These are phyloP conservation scores for Gila orcuttii DNA, from an alignment of 2,113 vertebrate genomes.

Conservation along the genomic window DNA sequence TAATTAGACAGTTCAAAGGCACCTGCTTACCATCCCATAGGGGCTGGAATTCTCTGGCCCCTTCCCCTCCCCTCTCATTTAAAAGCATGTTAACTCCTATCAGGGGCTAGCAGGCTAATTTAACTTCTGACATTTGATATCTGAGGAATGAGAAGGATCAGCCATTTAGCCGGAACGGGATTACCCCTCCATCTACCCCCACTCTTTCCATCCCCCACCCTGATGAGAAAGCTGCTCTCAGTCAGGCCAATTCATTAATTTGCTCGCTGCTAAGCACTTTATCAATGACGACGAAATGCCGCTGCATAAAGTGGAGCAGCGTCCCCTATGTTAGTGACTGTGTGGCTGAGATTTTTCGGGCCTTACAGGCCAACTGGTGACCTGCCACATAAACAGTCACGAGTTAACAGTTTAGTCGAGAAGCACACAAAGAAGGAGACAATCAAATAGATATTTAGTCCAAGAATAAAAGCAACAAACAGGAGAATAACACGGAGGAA, in stretches of 20 bases:
- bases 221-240: conserved; percentile 64
- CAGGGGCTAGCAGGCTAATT: conserved; percentile 83
- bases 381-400: neutral
- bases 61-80: conserved; percentile 64
- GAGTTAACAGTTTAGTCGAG: neutral
- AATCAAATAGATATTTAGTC: no score
- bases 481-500: no score
- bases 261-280: conserved; percentile 81
- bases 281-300: conserved; percentile 78
- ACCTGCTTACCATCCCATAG: conserved; percentile 70
- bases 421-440: no score
- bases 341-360: conserved; percentile 34
- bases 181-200: conserved; percentile 70
- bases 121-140: conserved; percentile 86
- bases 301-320: conserved; percentile 67
- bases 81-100: conserved; percentile 82
- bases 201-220: conserved; percentile 46
- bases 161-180: conserved; percentile 84
- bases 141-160: conserved; percentile 83
- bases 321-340: neutral
- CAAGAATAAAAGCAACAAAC: no score
- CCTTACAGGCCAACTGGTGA: conserved; percentile 22
- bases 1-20: conserved; percentile 83
- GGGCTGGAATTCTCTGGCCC: conserved; percentile 64
- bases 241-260: conserved; percentile 81